Conservation (phyloP, 35 echinoderm and acorn worm species). For the Eucidaris tribuloides region DNA sequence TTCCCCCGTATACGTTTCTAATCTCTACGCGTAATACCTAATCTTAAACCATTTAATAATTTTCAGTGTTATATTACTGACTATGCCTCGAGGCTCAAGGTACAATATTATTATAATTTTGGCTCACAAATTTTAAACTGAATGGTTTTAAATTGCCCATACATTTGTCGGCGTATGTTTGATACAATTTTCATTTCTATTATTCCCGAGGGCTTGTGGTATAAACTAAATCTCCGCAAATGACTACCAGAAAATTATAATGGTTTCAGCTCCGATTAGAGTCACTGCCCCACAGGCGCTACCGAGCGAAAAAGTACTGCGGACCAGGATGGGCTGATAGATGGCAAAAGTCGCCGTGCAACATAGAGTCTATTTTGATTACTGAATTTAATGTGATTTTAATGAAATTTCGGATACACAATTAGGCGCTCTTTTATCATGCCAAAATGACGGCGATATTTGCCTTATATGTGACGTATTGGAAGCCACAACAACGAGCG, state of each 20-base stretch:
- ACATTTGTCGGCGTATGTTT: slow-evolving; percentile 12
- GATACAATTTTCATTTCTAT: slow-evolving; percentile 29
- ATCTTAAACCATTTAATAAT: no score
- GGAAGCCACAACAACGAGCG: background rate
- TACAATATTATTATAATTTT: slow-evolving; percentile 6
- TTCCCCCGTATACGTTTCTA: no score
- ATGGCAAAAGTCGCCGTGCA: slow-evolving; percentile 13
- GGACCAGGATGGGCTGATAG: slow-evolving; percentile 1
- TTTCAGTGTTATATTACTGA: no score
- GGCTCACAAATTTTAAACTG: slow-evolving; percentile 5
- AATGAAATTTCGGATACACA: slow-evolving; percentile 38
- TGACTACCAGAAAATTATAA: slow-evolving; percentile 7
- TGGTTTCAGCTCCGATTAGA: slow-evolving; percentile 22
- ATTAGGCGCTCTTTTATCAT: slow-evolving; percentile 38
- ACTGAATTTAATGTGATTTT: slow-evolving; percentile 39
- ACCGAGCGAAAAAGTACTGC: slow-evolving; percentile 14
- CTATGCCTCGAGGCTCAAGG: no score
- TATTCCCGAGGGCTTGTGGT: slow-evolving; percentile 19
- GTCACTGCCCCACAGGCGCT: slow-evolving; percentile 9
- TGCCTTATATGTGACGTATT: slow-evolving; percentile 7
- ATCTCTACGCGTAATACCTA: no score
- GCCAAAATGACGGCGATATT: slow-evolving; percentile 36
- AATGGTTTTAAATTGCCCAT: background rate
- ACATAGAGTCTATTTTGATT: slow-evolving; percentile 34
- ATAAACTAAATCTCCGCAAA: background rate